These are phyloP conservation scores for Sarcophaga caerulescens DNA, from an alignment of 2,888 invertebrate species.

Conservation along the genomic window DNA sequence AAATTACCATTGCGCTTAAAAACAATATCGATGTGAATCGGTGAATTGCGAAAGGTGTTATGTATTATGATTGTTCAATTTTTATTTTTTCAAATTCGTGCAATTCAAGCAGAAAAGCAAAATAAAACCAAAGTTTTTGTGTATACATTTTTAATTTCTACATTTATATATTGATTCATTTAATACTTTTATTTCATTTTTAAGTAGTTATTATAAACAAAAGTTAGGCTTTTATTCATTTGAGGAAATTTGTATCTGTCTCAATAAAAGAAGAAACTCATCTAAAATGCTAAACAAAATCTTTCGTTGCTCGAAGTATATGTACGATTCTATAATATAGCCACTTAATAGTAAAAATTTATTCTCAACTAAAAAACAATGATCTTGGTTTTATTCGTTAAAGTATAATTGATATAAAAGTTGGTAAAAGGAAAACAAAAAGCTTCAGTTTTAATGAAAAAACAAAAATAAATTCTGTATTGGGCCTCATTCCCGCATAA, in stretches of 20 bases:
- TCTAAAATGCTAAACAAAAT: conserved; percentile 63
- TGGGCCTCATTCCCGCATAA: background rate
- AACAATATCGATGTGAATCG: background rate
- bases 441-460: background rate
- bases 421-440: background rate
- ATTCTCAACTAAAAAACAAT: conserved; percentile 14
- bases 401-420: conserved; percentile 4
- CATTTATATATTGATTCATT: background rate
- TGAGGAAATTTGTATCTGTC: conserved; percentile 57
- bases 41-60: background rate
- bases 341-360: conserved; percentile 23
- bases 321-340: conserved; percentile 29
- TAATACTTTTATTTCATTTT: background rate
- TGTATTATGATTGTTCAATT: background rate
- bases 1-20: background rate
- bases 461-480: background rate
- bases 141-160: background rate
- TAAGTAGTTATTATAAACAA: background rate
- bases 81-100: background rate
- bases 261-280: conserved; percentile 63
- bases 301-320: conserved; percentile 58
- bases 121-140: background rate
- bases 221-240: conserved; percentile 6
- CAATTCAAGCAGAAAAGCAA: background rate
- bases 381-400: conserved; percentile 25